Percentiles rank a stretch among this genome's conserved stretches.
Evolutionary conservation across 2,113 vertebrate genomes (phyloP).

Genomic region (Seriola quinqueradiata): DNA sequence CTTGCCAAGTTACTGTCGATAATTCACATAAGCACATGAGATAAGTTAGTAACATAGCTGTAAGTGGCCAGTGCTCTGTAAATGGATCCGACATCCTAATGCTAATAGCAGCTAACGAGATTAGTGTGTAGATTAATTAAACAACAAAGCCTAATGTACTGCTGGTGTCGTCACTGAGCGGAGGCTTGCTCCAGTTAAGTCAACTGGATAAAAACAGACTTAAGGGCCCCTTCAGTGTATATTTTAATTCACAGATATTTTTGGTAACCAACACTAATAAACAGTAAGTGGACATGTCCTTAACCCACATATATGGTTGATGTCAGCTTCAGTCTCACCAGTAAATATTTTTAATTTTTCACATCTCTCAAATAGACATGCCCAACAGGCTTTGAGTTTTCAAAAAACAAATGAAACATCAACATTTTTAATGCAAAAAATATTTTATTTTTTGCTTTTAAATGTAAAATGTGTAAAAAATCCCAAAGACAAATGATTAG

Average conservation of each 20-base stretch:
- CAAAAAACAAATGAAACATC: constrained; percentile 9
- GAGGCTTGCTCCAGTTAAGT: constrained; percentile 26
- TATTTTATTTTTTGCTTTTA: constrained; percentile 63
- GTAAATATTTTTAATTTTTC: neutral
- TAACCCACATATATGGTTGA: neutral
- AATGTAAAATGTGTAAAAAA: constrained; percentile 71
- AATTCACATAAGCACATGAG: neutral
- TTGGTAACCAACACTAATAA: neutral
- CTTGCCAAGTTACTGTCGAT: neutral
- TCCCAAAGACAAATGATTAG: constrained; percentile 45
- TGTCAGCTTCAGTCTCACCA: neutral
- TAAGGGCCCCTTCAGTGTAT: neutral
- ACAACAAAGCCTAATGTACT: constrained; percentile 47
- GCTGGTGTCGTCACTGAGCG: constrained; percentile 42
- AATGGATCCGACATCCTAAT: constrained; percentile 36
- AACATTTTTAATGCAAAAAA: constrained; percentile 48
- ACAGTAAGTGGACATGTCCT: neutral
- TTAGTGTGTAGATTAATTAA: constrained; percentile 51
- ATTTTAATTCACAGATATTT: neutral
- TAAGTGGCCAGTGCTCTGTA: constrained; percentile 15
- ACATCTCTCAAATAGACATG: neutral
- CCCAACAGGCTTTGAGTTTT: neutral
- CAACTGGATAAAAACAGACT: constrained; percentile 39
- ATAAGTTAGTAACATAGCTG: neutral
- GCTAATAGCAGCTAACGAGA: constrained; percentile 44